These are phyloP conservation scores for Alauda arvensis DNA, from an alignment of 2,797 vertebrate species.

Conservation along the genomic window DNA sequence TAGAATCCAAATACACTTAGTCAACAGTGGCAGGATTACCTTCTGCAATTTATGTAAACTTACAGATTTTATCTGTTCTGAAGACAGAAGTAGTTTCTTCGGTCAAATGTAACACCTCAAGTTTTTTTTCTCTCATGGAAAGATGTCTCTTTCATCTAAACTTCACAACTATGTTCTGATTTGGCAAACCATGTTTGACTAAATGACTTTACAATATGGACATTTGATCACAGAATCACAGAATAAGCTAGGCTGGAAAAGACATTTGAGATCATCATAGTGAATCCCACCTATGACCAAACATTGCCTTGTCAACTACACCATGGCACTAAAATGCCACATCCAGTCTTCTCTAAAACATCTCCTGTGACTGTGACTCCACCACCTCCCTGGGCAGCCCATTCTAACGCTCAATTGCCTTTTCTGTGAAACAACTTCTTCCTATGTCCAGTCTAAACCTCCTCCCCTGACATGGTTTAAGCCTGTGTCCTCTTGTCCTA, in stretches of 20 bases:
- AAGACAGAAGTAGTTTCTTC: neutral
- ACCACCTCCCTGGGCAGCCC: no score
- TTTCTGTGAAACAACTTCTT: neutral
- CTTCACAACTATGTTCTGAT: neutral
- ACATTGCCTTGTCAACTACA: neutral
- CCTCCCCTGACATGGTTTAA: neutral
- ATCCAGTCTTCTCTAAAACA: neutral
- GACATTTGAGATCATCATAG: neutral
- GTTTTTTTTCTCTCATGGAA: neutral
- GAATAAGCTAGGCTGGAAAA: neutral
- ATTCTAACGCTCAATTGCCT: no score
- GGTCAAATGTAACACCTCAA: neutral
- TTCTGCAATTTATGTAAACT: neutral
- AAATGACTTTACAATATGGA: neutral
- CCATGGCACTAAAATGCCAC: neutral
- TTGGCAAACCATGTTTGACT: neutral
- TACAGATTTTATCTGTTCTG: neutral
- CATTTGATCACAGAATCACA: neutral
- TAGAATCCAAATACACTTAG: neutral
- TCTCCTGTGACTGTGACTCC: neutral
- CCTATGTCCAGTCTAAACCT: neutral
- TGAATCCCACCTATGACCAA: accelerated
- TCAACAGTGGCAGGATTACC: neutral
- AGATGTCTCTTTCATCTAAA: neutral
- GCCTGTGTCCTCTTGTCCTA: neutral